Evolutionary conservation across 2,888 invertebrate genomes (phyloP), one percentile per base, ranked within the genome.

Genomic region (Netelia fuscicornis): DNA sequence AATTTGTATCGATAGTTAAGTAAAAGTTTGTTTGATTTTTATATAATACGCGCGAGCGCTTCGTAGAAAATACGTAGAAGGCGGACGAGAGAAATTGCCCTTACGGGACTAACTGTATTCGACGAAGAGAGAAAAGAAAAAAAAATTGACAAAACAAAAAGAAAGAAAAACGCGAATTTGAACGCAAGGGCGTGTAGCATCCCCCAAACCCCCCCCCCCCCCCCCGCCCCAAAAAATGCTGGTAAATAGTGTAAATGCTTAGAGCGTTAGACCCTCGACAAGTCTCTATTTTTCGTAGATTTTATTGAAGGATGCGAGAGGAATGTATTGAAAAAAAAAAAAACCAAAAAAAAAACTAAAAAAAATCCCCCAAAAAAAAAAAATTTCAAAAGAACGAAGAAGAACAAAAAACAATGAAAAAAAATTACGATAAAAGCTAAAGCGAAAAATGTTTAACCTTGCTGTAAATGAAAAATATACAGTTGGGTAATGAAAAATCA

Each of bases 401-500:
- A 17, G 52, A 62, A 37, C 37, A 37, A 37, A 37, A 37, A 37
- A 37, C 8, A 37, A 77, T 54, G 62, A 37, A 62, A 62, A 52
- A 25, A 20, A 13, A 25, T 62, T 58, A 44, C 54, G 23, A 52
- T 11, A 84, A 76, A 52, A 20, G 30, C 13, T 30, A 65, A 74
- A 23, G 13, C n/a, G 54, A 56, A 75, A 83, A 79, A 70, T 84
- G 70, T 81, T 84, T 64, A 81, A 78, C 70, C 81, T 70, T 71
- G 30, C 74, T 78, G 84, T 78, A 68, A 81, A 37, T 58, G 72
- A 17, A 13, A 42, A 2, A 81, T 74, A 78, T 64, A 64, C 78
- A 44, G 70, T 81, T 72, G 68, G 54, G 86, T 90, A 74, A 88
- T 70, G 88, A 87, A 83, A 90, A 93, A 93, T 92, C 92, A 92